Conservation (phyloP, 2,113 vertebrate genomes). For the Eretmochelys imbricata region DNA sequence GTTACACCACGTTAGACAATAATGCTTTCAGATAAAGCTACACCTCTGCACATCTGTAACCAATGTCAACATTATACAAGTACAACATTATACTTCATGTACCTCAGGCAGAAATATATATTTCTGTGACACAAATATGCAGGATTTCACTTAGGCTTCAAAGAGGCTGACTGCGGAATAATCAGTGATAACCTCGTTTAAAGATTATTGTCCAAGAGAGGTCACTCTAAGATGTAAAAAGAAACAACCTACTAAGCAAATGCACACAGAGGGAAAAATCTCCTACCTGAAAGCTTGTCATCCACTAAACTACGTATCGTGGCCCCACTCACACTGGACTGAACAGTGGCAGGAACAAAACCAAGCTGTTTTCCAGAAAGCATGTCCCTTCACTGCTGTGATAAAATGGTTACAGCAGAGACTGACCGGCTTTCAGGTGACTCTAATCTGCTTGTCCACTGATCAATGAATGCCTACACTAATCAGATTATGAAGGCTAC, state of each 20-base stretch:
- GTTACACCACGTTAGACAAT: background rate
- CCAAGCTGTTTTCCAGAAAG: constrained; percentile 36
- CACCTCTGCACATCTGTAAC: background rate
- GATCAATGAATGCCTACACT: constrained; percentile 60
- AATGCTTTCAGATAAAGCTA: background rate
- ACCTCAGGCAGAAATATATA: background rate
- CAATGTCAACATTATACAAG: constrained; percentile 9
- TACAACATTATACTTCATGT: background rate
- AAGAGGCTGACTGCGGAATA: constrained; percentile 1
- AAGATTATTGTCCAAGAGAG: constrained; percentile 25
- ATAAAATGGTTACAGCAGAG: constrained; percentile 45
- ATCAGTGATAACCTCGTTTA: constrained; percentile 34
- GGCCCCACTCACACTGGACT: constrained; percentile 24
- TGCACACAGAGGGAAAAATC: constrained; percentile 7
- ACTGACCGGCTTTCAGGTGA: constrained; percentile 62
- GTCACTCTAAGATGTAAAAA: background rate
- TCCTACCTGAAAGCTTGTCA: constrained; percentile 68
- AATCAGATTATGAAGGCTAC: constrained; percentile 69
- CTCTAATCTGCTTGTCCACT: constrained; percentile 61
- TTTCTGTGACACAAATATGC: background rate
- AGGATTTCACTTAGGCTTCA: background rate
- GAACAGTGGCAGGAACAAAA: constrained; percentile 35
- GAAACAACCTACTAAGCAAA: background rate
- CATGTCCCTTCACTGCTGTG: constrained; percentile 50
- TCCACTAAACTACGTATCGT: constrained; percentile 30